These are phyloP conservation scores for human DNA, from an alignment of 2,113 vertebrate genomes.

Conservation along the genomic window GRCh38 chr15:80408001-80408500, in stretches of 20 bases:
- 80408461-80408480: background rate
- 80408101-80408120: background rate
- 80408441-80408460: background rate
- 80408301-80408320: background rate
- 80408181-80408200: background rate
- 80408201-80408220: background rate
- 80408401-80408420: background rate
- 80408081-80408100: background rate
- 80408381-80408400: too few species aligned
- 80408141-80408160: background rate
- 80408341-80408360: background rate
- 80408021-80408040: background rate
- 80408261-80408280: background rate
- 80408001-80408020: background rate
- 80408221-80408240: background rate
- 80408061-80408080: background rate
- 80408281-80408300: background rate
- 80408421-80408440: background rate
- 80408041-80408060: background rate
- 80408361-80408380: rapidly evolving
- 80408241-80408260: background rate
- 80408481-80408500: rapidly evolving
- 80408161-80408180: background rate
- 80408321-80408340: background rate
- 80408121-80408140: background rate